Conservation (phyloP, 2,797 vertebrate genomes). For the Silurus aristotelis region DNA sequence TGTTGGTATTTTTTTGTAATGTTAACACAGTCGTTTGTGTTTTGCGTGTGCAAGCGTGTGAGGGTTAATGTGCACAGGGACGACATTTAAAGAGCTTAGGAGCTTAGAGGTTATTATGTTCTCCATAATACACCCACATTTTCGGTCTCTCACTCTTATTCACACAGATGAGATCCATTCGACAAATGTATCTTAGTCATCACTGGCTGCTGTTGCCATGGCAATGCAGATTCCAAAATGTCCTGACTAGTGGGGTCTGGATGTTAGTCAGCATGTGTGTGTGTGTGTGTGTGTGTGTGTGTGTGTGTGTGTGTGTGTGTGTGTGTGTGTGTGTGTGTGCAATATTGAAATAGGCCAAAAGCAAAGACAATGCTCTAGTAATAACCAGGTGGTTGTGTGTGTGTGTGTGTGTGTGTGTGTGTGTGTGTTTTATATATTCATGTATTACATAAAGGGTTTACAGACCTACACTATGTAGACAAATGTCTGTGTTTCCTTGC, state of each 20-base stretch:
- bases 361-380: neutral
- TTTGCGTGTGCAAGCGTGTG: slow-evolving; percentile 14
- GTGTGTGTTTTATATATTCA: neutral
- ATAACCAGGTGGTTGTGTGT: neutral
- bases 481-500: too few relatives aligned
- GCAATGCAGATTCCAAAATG: slow-evolving; percentile 59
- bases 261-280: slow-evolving; percentile 46
- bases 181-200: slow-evolving; percentile 51
- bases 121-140: neutral
- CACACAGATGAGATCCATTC: slow-evolving; percentile 50
- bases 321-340: neutral
- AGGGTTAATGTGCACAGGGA: neutral
- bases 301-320: neutral
- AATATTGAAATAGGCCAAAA: neutral
- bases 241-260: slow-evolving; percentile 39
- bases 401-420: neutral
- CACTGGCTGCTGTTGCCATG: slow-evolving; percentile 64
- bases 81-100: slow-evolving; percentile 8
- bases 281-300: neutral
- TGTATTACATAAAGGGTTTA: neutral
- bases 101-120: neutral
- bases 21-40: neutral
- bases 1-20: neutral
- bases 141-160: neutral
- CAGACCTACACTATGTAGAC: neutral